phyloP scores from a whole-genome alignment of 2,888 invertebrate genomes.

The Seira sanloemensis region DNA sequence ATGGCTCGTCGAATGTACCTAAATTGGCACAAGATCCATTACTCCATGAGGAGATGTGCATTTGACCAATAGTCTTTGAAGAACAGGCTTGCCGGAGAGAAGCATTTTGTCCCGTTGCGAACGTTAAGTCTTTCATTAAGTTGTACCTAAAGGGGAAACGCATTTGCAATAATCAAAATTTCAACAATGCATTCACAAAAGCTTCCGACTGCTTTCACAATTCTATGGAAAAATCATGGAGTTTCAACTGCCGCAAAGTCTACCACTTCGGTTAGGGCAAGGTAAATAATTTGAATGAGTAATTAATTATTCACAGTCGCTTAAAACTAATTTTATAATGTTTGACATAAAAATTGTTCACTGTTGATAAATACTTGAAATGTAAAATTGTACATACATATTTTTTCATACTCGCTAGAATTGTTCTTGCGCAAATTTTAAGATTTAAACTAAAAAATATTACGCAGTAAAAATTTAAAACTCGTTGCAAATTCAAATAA shows the following conservation, averaged over 20 bases:
- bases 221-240: slow-evolving; percentile 58
- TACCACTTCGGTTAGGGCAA: slow-evolving; percentile 40
- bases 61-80: slow-evolving; percentile 7
- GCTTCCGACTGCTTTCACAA: slow-evolving; percentile 42
- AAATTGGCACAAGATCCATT: slow-evolving; percentile 13
- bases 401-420: too few relatives aligned
- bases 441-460: too few relatives aligned
- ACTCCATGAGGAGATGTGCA: neutral
- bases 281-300: slow-evolving; percentile 30
- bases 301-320: neutral
- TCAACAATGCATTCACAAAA: slow-evolving; percentile 49
- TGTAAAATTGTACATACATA: too few relatives aligned
- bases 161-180: neutral
- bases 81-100: slow-evolving; percentile 10
- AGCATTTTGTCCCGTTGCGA: neutral
- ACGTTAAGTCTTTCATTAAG: neutral
- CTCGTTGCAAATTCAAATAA: too few relatives aligned
- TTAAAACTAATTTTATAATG: too few relatives aligned
- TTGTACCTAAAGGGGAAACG: neutral
- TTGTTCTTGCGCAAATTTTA: too few relatives aligned
- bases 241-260: slow-evolving; percentile 46
- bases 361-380: neutral
- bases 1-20: neutral
- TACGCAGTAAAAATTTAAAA: too few relatives aligned
- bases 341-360: too few relatives aligned